Evolutionary conservation across 2,113 vertebrate genomes (phyloP).

Genomic region (Paramisgurnus dabryanus): DNA sequence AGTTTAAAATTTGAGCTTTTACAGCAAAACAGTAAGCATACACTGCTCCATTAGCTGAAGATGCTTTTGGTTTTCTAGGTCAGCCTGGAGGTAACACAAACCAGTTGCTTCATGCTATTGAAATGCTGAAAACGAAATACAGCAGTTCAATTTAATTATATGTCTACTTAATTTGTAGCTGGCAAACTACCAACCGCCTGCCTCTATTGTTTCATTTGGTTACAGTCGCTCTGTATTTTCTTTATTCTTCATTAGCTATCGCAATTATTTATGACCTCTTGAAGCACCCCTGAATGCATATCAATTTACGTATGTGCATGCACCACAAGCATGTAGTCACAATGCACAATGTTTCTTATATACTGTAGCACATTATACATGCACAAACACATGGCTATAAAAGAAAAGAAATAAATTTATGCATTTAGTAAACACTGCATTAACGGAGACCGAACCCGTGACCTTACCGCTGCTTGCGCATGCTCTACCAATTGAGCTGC

Average conservation of each 20-base stretch:
- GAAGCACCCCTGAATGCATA: not conserved
- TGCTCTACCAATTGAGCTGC: not conserved
- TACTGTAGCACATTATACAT: not conserved
- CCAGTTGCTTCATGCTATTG: constrained; percentile 26
- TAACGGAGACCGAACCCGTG: not conserved
- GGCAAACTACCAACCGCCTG: not conserved
- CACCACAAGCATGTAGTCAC: not conserved
- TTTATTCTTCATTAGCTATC: not conserved
- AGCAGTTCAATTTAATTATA: constrained; percentile 2
- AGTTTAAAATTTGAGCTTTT: not conserved
- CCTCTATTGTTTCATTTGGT: not conserved
- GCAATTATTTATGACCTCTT: not conserved
- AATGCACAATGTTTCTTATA: not conserved
- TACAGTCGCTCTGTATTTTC: not conserved
- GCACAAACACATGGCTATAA: not conserved
- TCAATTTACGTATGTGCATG: not conserved
- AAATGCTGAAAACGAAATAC: constrained; percentile 2
- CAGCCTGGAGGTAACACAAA: constrained; percentile 24
- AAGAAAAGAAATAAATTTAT: not conserved
- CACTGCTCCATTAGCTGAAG: not conserved
- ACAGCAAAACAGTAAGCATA: not conserved
- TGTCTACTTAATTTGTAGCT: constrained; percentile 20
- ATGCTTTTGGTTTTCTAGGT: constrained; percentile 33
- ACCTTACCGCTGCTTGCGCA: not conserved
- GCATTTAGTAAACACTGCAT: not conserved